Evolutionary conservation across 1,140 invertebrate species (phyloP), one percentile per base, ranked within the genome.

Genomic region (Papilio helenus): DNA sequence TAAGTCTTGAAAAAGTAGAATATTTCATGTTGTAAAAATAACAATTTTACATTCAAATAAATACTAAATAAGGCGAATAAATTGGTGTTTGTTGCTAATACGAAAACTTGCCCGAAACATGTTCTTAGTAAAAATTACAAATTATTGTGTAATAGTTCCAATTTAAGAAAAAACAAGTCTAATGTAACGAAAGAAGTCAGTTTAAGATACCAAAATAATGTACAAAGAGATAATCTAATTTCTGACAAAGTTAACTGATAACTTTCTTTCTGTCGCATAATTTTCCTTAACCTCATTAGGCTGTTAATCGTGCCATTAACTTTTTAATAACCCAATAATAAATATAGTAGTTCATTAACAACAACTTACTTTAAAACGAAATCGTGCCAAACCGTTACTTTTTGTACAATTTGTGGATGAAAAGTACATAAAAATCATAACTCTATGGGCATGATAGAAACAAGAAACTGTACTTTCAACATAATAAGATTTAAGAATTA

Each of bases 111-210:
- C 12, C 18, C 23, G 14, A 61, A 61, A 26, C 58, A 61, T 26
- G 58, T 61, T 55, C 5, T 20, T 29, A 29, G 26, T 68, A 68
- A 68, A 68, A 68, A 18, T 68, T 68, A 68, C 61, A 68, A 68
- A 68, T 68, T 5, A 34, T 68, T 68, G 61, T 68, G 61, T 68
- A 68, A 68, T 16, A 34, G 23, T 29, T 68, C 12, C 12, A 34
- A 68, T 18, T 29, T 26, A 61, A 3, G 8, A 29, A 68, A 26
- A 68, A 29, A 68, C 58, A 23, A 61, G 58, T 61, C 23, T 26
- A 61, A 61, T 61, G 29, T 26, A 12, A 26, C 23, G 58, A 20
- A n/a, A 8, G 23, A 61, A 23, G 23, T 61, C 23, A 20, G 51
- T 8, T 55, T 55, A 55, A 2, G 7, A 51, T 51, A 46, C 3